Base-by-base conservation (phyloP, 2,113 vertebrate species). In the Peucedramus taeniatus region DNA sequence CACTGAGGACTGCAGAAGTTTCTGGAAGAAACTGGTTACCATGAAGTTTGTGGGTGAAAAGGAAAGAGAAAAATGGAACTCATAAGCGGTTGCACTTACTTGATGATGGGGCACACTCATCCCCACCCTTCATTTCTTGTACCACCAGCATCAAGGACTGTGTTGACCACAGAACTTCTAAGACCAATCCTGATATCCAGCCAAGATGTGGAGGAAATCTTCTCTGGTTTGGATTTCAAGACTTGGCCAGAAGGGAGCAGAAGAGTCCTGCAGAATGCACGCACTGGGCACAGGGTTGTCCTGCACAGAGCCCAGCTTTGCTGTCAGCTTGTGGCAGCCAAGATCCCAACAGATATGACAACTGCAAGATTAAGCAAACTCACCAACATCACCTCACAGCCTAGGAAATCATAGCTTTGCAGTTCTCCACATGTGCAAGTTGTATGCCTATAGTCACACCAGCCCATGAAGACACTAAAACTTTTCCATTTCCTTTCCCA, bases 201-300 rank as follows among this genome's bases (percentile, higher is more conserved):
- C 15, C 6, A 42, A 75, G 26, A 59, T 3, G 8, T 17, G 7
- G 35, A 74, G 33, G 91, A 94, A 89, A 68, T 64, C 27, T 37
- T 33, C 56, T 37, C 35, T 56, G 51, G 26, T 94, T 83, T 28
- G 5, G 89, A 71, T 78, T 96, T 91, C 92, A 92, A 42, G 69
- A 20, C 19, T 92, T 82, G 70, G 71, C 96, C 95, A 97, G 96
- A 93, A 96, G 96, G 75, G 93, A 90, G 94, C 96, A 97, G 96
- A 53, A 97, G 95, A 93, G 94, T 16, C 65, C 83, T 59, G 61
- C 53, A 68, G 53, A 88, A 71, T 2, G 13, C 22, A 26, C 6
- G 0, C 8, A 4, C 35, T 28, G 50, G 26, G 27, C 76, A 61
- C 35, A 20, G 59, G 6, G 28, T 2, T 40, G 77, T 86, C 68